Evolutionary conservation across 2,113 vertebrate genomes (phyloP), one percentile per base, ranked within the genome.

Genomic region (Sander vitreus): DNA sequence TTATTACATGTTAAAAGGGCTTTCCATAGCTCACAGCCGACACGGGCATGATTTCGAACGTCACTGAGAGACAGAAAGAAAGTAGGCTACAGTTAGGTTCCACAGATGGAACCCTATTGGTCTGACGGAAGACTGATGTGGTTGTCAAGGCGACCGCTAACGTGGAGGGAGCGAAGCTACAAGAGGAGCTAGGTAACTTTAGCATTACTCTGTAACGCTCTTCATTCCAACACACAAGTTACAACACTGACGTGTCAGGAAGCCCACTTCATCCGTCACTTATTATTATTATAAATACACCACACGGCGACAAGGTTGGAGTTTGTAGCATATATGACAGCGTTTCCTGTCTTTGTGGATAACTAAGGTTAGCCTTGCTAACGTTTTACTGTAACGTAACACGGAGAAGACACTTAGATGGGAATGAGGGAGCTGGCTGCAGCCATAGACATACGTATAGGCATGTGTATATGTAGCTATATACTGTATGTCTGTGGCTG

Each of bases 71-170:
- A 9, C 36, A 33, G 30, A 33, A 6, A 39, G 8, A 39, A 9
- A 39, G 9, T 10, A 39, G 39, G 39, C 39, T 39, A 39, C 36
- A 39, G 36, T 7, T 36, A 25, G 6, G n/a, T n/a, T n/a, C n/a
- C n/a, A n/a, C n/a, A n/a, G n/a, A n/a, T n/a, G n/a, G 30, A 30
- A 30, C 30, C 36, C 36, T 7, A 39, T 9, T 39, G 36, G 36
- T 39, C 69, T 71, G 76, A 63, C 54, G 23, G 66, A 67, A 81
- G 85, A 94, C 86, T 89, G 89, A 93, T 89, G 88, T 85, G 93
- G 94, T 95, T 95, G 95, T 93, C 94, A 94, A 83, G 94, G 93
- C 91, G 88, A 95, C 94, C 30, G 78, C 83, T 86, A 90, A 90
- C 63, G 81, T 91, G 87, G 76, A 89, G 85, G 88, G 76, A 89